Conservation (phyloP, 2,888 invertebrate genomes). For the Drosophila imparisetae region DNA sequence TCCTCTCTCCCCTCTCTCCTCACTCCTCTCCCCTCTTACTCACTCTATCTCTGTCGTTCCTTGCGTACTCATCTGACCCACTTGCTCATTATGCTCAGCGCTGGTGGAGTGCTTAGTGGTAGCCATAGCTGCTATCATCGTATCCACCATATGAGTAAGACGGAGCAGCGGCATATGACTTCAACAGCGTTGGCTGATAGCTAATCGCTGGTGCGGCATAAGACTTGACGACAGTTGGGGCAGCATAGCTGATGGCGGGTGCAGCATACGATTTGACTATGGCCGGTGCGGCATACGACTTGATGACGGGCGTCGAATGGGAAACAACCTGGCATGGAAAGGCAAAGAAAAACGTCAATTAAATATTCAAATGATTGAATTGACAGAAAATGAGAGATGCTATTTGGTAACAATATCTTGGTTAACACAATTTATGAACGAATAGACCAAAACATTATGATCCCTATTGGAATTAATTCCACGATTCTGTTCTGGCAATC, state of each 20-base stretch:
- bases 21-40: conserved; percentile 2
- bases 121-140: conserved; percentile 67
- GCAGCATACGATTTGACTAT: conserved; percentile 69
- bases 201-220: conserved; percentile 77
- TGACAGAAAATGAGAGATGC: neutral
- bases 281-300: conserved; percentile 65
- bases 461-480: neutral
- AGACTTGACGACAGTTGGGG: conserved; percentile 63
- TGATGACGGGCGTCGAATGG: conserved; percentile 74
- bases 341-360: neutral
- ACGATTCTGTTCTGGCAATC: neutral
- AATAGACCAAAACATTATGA: neutral
- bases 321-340: conserved; percentile 67
- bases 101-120: conserved; percentile 54
- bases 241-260: conserved; percentile 67
- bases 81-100: conserved; percentile 9
- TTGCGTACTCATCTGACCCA: conserved; percentile 8
- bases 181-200: conserved; percentile 64
- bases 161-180: conserved; percentile 69
- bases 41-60: conserved; percentile 1
- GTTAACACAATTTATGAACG: neutral
- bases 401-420: neutral
- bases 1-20: conserved; percentile 6
- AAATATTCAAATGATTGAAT: neutral
- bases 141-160: conserved; percentile 58